Evolutionary conservation across 1,140 invertebrate genomes (phyloP).

Genomic region (Trichonephila inaurata): DNA sequence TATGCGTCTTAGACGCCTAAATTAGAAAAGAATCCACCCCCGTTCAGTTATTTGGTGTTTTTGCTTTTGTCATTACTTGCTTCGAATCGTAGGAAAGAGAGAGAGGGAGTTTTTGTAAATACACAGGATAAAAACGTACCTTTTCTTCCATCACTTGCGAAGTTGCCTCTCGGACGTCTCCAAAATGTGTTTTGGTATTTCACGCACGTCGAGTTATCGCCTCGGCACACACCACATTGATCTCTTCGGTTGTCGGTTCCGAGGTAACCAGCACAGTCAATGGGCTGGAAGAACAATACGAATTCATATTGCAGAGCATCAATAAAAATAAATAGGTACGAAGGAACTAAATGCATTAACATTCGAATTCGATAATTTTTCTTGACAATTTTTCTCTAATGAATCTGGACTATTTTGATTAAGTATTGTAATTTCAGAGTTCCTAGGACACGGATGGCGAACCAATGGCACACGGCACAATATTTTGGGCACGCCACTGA

Average conservation of each 20-base stretch:
- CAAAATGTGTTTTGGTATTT: slow-evolving; percentile 69
- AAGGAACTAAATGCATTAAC: background rate
- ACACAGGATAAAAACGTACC: background rate
- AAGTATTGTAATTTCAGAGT: too few species aligned
- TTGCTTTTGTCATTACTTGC: too few species aligned
- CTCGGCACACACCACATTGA: slow-evolving; percentile 77
- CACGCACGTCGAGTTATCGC: slow-evolving; percentile 77
- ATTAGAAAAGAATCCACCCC: too few species aligned
- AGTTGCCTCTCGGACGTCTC: slow-evolving; percentile 26
- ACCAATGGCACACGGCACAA: too few species aligned
- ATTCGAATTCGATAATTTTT: too few species aligned
- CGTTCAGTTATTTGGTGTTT: too few species aligned
- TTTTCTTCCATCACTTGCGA: background rate
- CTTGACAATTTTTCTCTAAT: too few species aligned
- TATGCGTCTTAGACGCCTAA: too few species aligned
- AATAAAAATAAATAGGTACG: background rate
- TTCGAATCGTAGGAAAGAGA: background rate
- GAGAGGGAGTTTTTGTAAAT: too few species aligned
- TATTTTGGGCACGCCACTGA: too few species aligned
- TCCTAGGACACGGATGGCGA: too few species aligned
- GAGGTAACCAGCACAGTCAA: slow-evolving; percentile 77
- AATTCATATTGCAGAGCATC: background rate
- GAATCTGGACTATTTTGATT: too few species aligned
- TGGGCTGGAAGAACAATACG: slow-evolving; percentile 32
- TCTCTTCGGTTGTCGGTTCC: slow-evolving; percentile 70